Evolutionary conservation across 1,140 invertebrate species (phyloP).

Genomic region (Lordiphosa mommai): DNA sequence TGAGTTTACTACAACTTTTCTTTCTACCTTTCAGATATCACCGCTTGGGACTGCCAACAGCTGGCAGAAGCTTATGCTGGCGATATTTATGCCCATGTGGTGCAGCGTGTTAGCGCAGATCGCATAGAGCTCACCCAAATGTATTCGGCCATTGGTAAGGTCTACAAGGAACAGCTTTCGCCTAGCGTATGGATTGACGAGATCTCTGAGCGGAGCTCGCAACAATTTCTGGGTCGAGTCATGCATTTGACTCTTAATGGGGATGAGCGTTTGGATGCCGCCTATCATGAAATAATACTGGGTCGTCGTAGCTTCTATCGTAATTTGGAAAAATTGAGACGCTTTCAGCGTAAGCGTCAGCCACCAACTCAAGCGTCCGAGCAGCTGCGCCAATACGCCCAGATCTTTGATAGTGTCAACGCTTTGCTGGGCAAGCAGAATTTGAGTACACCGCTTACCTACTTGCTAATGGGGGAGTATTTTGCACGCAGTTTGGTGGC

Average conservation of each 20-base stretch:
- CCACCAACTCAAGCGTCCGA: background rate
- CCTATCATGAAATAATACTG: conserved; percentile 37
- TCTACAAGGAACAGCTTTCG: conserved; percentile 45
- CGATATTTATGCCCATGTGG: conserved; percentile 60
- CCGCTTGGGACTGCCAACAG: conserved; percentile 48
- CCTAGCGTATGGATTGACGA: conserved; percentile 66
- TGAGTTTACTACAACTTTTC: too few species aligned
- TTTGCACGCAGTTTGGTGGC: conserved; percentile 59
- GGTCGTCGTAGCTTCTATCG: conserved; percentile 60
- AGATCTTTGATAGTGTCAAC: conserved; percentile 45
- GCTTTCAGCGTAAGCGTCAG: conserved; percentile 32
- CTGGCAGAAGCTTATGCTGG: conserved; percentile 47
- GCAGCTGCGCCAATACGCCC: conserved; percentile 37
- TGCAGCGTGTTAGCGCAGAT: conserved; percentile 47
- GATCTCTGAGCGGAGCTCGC: conserved; percentile 60
- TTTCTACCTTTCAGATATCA: conserved; percentile 30
- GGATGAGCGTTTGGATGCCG: conserved; percentile 53
- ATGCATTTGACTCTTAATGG: conserved; percentile 65
- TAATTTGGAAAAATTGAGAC: conserved; percentile 62
- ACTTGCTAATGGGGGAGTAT: conserved; percentile 48
- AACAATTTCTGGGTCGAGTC: conserved; percentile 45
- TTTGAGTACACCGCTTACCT: conserved; percentile 55
- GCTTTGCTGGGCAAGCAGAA: conserved; percentile 42
- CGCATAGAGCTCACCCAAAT: conserved; percentile 52
- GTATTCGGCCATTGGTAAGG: conserved; percentile 52